Percentiles rank a stretch among this genome's conserved stretches.
Conservation (phyloP, 1,140 invertebrate genomes). For the Drosophila pruinosa region DNA sequence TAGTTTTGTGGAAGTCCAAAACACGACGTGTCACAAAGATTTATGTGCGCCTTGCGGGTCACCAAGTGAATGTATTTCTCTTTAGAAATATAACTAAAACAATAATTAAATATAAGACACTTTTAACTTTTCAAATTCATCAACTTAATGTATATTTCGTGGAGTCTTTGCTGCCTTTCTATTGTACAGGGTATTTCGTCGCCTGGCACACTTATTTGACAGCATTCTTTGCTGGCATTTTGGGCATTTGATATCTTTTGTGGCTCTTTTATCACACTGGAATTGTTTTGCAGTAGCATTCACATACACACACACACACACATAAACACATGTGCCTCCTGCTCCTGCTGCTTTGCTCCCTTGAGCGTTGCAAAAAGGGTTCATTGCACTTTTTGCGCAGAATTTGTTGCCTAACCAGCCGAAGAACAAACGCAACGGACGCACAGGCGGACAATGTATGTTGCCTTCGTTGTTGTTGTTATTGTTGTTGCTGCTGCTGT, state of each 20-base stretch:
- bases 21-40: constrained; percentile 33
- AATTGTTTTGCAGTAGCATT: constrained; percentile 43
- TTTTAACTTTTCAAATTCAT: neutral
- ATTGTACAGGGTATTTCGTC: constrained; percentile 7
- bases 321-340: constrained; percentile 12
- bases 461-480: constrained; percentile 30
- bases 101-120: too few species aligned
- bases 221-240: constrained; percentile 33
- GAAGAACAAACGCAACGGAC: constrained; percentile 71
- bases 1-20: constrained; percentile 2
- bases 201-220: neutral
- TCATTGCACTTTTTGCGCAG: constrained; percentile 78
- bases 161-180: too few species aligned
- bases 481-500: constrained; percentile 48
- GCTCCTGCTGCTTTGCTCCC: constrained; percentile 41
- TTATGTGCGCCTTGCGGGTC: constrained; percentile 16
- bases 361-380: constrained; percentile 54
- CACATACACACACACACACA: constrained; percentile 35
- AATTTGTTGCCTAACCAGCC: constrained; percentile 80
- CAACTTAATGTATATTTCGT: too few species aligned
- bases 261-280: constrained; percentile 48
- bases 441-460: constrained; percentile 57
- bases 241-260: constrained; percentile 64
- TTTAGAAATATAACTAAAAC: too few species aligned
- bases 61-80: neutral